Percentiles rank a stretch among this genome's conserved stretches.
These are phyloP conservation scores for Lasioglossum lativentre DNA, from an alignment of 2,888 invertebrate species.

Conservation along the genomic window DNA sequence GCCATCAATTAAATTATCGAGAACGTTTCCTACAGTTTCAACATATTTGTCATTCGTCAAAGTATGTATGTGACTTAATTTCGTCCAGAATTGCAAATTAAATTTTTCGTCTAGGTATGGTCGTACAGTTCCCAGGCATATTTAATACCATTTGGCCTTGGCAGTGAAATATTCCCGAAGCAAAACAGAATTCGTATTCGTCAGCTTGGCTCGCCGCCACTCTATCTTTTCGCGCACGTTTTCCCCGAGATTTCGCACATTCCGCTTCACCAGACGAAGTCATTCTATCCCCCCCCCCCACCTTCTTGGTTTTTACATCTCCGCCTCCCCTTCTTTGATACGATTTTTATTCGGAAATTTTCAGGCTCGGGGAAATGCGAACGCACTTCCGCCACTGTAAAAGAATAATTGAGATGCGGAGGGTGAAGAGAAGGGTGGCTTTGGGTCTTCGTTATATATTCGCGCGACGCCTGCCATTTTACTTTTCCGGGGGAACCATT, in stretches of 20 bases:
- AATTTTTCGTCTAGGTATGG: not conserved
- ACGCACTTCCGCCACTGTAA: not conserved
- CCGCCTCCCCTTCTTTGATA: not conserved
- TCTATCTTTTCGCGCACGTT: not conserved
- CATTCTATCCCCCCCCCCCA: not conserved
- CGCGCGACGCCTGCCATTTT: constrained; percentile 16
- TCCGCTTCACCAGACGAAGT: not conserved
- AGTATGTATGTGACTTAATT: not conserved
- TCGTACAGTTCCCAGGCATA: not conserved
- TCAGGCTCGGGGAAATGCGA: constrained; percentile 15
- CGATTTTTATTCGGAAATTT: constrained; percentile 24
- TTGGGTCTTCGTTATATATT: constrained; percentile 12
- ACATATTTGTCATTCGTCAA: too few relatives aligned
- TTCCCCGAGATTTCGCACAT: not conserved
- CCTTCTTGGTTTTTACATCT: not conserved
- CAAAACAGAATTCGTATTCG: not conserved
- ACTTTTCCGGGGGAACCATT: constrained; percentile 19
- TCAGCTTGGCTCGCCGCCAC: constrained; percentile 7
- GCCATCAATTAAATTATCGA: too few relatives aligned
- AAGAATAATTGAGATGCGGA: constrained; percentile 21
- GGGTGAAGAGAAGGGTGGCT: not conserved
- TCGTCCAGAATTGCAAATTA: not conserved
- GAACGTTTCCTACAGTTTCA: too few relatives aligned
- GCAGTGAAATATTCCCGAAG: not conserved
- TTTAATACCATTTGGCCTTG: not conserved